A percentile compares a stretch with the other conserved stretches of the same genome.
phyloP scores from a whole-genome alignment of 2,113 vertebrate species.

The Oreocharis arfaki region DNA sequence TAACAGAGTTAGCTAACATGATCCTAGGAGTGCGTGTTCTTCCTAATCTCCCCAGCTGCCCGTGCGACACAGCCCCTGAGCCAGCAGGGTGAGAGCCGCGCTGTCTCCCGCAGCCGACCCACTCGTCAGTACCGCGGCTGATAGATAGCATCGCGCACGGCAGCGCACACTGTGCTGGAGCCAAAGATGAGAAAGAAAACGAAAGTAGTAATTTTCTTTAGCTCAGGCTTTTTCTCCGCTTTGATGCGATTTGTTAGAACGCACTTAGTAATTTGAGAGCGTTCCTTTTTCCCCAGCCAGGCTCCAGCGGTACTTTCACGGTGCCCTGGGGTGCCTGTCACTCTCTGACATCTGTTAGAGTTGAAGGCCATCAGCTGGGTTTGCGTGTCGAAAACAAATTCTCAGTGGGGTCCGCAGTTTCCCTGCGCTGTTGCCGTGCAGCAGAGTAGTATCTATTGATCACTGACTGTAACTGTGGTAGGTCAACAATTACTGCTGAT shows the following conservation, averaged over 20 bases:
- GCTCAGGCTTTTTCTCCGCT: neutral
- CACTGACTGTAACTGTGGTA: conserved; percentile 15
- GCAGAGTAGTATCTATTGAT: conserved; percentile 34
- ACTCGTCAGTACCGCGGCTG: neutral
- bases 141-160: neutral
- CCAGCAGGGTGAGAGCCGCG: fast-evolving
- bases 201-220: conserved; percentile 34
- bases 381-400: conserved; percentile 13
- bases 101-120: neutral
- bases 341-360: conserved; percentile 7
- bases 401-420: conserved; percentile 13
- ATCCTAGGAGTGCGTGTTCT: neutral
- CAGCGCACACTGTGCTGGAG: neutral
- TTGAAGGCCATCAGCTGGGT: conserved; percentile 25
- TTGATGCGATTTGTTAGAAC: conserved; percentile 36
- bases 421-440: neutral
- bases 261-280: neutral
- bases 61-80: neutral
- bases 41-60: neutral
- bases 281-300: neutral
- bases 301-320: neutral
- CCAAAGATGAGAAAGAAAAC: neutral
- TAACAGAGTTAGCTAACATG: neutral
- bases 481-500: conserved; percentile 28
- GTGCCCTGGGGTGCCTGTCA: conserved; percentile 14